Percentiles rank a stretch among this genome's conserved stretches.
Evolutionary conservation across 2,113 vertebrate species (phyloP).

Genomic region (Onychostoma macrolepis): DNA sequence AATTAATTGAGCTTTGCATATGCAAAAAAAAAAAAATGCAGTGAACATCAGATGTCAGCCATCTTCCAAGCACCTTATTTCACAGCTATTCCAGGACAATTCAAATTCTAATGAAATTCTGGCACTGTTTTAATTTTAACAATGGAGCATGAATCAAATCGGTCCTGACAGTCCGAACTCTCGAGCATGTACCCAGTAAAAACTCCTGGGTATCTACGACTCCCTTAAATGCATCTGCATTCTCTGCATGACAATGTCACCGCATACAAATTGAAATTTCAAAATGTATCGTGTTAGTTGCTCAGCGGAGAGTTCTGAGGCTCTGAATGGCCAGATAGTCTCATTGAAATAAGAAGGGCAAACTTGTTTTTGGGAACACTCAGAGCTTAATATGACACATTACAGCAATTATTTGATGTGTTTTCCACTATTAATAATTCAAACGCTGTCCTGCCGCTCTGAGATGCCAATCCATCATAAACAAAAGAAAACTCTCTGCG

Average conservation of each 20-base stretch:
- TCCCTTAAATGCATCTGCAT: slow-evolving; percentile 11
- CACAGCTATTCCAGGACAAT: not conserved
- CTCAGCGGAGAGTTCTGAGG: slow-evolving; percentile 19
- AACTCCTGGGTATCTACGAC: not conserved
- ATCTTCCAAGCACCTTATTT: not conserved
- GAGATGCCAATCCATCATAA: slow-evolving; percentile 62
- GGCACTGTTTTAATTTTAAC: not conserved
- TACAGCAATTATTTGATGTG: slow-evolving; percentile 59
- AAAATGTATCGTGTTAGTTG: slow-evolving; percentile 30
- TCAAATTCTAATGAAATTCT: slow-evolving; percentile 12
- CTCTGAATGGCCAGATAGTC: slow-evolving; percentile 30
- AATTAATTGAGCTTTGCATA: slow-evolving; percentile 44
- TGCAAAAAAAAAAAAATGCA: not conserved
- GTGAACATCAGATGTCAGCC: not conserved
- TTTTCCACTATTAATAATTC: slow-evolving; percentile 64
- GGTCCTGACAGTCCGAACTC: not conserved
- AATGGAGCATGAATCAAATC: slow-evolving; percentile 14
- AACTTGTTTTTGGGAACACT: slow-evolving; percentile 40
- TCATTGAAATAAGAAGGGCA: slow-evolving; percentile 50
- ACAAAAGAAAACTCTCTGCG: slow-evolving; percentile 51
- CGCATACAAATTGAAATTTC: slow-evolving; percentile 28
- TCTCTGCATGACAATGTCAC: not conserved
- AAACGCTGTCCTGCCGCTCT: slow-evolving; percentile 51
- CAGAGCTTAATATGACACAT: slow-evolving; percentile 63
- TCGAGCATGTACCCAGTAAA: slow-evolving; percentile 2